Percentiles rank a stretch among this genome's conserved stretches.
phyloP scores from a whole-genome alignment of 2,797 vertebrate genomes.

The Siniperca undulata region DNA sequence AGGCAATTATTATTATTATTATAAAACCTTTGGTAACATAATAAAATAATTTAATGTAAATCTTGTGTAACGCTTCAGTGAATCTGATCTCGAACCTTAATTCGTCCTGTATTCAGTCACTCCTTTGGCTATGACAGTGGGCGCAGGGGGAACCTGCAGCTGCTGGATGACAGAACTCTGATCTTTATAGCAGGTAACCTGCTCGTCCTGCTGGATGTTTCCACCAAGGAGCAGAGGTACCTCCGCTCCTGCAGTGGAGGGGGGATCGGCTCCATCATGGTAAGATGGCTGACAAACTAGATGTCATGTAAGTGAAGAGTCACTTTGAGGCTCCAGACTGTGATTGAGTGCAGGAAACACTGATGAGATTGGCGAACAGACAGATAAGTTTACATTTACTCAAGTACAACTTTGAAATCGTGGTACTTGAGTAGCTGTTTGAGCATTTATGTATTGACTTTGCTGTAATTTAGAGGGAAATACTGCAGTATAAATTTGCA shows the following conservation, averaged over 20 bases:
- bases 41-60: neutral
- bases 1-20: neutral
- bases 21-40: neutral
- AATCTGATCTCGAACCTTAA: conserved; percentile 52
- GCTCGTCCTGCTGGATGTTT: conserved; percentile 87
- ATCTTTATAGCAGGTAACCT: conserved; percentile 92
- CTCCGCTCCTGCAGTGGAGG: conserved; percentile 88
- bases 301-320: neutral
- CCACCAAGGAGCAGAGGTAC: conserved; percentile 86
- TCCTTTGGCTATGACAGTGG: conserved; percentile 94
- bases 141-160: conserved; percentile 89
- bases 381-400: neutral
- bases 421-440: neutral
- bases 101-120: conserved; percentile 81
- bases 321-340: neutral
- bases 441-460: neutral
- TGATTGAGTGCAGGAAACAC: neutral
- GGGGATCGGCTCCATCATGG: conserved; percentile 91
- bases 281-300: conserved; percentile 65
- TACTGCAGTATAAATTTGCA: neutral
- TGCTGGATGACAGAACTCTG: conserved; percentile 87
- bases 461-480: neutral
- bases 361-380: neutral
- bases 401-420: neutral
- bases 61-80: neutral